A percentile compares a stretch with the other conserved stretches of the same genome.
phyloP scores from a whole-genome alignment of 2,888 invertebrate species.

The Merodon equestris region DNA sequence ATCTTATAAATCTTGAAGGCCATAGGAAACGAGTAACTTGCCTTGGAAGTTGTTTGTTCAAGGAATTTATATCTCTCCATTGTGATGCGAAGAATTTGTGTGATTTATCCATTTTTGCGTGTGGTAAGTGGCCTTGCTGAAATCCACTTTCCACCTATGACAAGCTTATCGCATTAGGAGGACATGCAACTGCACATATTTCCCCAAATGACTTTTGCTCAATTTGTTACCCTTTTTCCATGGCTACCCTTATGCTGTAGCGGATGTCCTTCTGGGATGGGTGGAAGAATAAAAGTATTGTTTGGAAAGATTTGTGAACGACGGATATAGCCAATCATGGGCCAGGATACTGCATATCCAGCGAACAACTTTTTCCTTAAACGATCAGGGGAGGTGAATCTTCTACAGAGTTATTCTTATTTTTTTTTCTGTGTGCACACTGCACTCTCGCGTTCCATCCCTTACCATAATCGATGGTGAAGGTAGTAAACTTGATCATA shows the following conservation, averaged over 20 bases:
- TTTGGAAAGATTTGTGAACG: conserved; percentile 24
- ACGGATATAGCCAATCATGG: conserved; percentile 38
- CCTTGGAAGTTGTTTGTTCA: not conserved
- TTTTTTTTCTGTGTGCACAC: too few relatives aligned
- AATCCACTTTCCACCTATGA: conserved; percentile 19
- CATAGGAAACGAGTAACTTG: conserved; percentile 12
- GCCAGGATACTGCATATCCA: not conserved
- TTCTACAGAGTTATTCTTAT: conserved; percentile 3
- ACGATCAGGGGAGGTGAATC: conserved; percentile 30
- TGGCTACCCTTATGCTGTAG: not conserved
- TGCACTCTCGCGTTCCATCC: conserved; percentile 38
- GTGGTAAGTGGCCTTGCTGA: conserved; percentile 40
- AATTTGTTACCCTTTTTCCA: conserved; percentile 50
- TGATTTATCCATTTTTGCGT: conserved; percentile 31
- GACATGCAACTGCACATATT: conserved; percentile 28
- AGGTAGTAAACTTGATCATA: conserved; percentile 61
- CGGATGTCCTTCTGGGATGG: not conserved
- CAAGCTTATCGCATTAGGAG: conserved; percentile 12
- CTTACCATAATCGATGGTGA: conserved; percentile 45
- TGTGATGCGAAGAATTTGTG: conserved; percentile 36
- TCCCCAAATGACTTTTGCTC: conserved; percentile 55
- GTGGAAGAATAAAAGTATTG: conserved; percentile 19
- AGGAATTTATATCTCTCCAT: conserved; percentile 23
- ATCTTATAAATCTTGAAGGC: conserved; percentile 14
- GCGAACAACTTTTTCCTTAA: conserved; percentile 55